Evolutionary conservation across 2,797 vertebrate genomes (phyloP), one percentile per base, ranked within the genome.

Genomic region (Falco concolor): DNA sequence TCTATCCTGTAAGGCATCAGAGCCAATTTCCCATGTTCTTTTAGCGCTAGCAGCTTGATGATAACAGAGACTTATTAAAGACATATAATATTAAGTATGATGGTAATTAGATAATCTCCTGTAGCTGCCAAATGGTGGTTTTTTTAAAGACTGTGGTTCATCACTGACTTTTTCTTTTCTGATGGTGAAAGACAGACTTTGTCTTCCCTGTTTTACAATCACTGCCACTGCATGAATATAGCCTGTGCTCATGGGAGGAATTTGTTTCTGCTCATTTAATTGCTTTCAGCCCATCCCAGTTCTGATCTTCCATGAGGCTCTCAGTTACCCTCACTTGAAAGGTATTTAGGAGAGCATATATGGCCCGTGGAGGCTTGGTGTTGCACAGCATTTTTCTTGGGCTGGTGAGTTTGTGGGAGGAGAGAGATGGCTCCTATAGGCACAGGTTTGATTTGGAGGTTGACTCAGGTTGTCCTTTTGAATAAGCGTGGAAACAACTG

Each of bases 31-130:
- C 42, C 76, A 14, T 86, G 85, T 87, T 93, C 72, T 89, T 89
- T 80, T 64, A 81, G 65, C 42, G 82, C 78, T 84, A 81, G 57
- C 70, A 76, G 28, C 74, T 80, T 88, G 90, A 75, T 94, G 73
- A 92, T 96, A 91, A 84, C 69, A 84, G 82, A 72, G 87, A 76
- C 76, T 89, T 91, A 93, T 89, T 78, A 89, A 92, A 94, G 38
- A 44, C 45, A 20, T 79, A 63, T 92, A 82, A 76, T 86, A 75
- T 87, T 94, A 93, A 90, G 82, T 93, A 57, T 59, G 34, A 84
- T 89, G 67, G 30, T 79, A 90, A 90, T 96, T 84, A 92, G 77
- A 79, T 93, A 76, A 91, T 84, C 59, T 94, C 30, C 45, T 45
- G 10, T 73, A 87, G 72, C 63, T 75, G 82, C 78, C 87, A 67